Evolutionary conservation across 2,888 invertebrate species (phyloP).

Genomic region (Sericinus montela): DNA sequence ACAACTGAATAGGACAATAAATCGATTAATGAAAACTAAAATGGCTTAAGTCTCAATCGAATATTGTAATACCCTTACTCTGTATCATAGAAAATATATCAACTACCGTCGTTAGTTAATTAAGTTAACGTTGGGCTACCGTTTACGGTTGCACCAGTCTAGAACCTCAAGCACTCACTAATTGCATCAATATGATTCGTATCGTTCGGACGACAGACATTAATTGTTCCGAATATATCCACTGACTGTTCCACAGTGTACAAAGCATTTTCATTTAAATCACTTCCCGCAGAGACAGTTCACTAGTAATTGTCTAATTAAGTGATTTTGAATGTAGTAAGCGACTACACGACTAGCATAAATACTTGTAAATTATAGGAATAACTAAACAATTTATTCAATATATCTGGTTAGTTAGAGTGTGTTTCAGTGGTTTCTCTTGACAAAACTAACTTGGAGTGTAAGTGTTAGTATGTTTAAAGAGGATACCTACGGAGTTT

Average conservation of each 20-base stretch:
- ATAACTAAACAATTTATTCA: no score
- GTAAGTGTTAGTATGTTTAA: no score
- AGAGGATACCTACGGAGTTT: no score
- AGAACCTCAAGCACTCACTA: slow-evolving; percentile 1
- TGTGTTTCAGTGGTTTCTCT: no score
- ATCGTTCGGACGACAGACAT: slow-evolving; percentile 1
- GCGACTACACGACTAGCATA: no score
- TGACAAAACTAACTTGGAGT: no score
- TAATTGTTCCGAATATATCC: background rate
- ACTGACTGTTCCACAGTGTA: background rate
- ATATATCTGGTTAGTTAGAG: no score
- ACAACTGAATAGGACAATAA: background rate
- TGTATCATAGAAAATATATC: slow-evolving; percentile 2
- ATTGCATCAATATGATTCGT: slow-evolving; percentile 11
- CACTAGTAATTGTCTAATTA: background rate
- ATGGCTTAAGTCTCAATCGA: slow-evolving; percentile 1
- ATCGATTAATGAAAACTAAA: background rate
- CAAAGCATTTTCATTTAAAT: background rate
- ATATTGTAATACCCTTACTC: slow-evolving; percentile 1
- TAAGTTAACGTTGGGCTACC: slow-evolving; percentile 5
- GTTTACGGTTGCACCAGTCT: background rate
- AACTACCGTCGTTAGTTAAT: slow-evolving; percentile 1
- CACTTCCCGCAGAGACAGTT: background rate
- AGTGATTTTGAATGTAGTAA: background rate
- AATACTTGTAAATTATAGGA: no score